A percentile compares a stretch with the other conserved stretches of the same genome.
These are phyloP conservation scores for Engystomops pustulosus DNA, from an alignment of 2,113 vertebrate species.

Conservation along the genomic window DNA sequence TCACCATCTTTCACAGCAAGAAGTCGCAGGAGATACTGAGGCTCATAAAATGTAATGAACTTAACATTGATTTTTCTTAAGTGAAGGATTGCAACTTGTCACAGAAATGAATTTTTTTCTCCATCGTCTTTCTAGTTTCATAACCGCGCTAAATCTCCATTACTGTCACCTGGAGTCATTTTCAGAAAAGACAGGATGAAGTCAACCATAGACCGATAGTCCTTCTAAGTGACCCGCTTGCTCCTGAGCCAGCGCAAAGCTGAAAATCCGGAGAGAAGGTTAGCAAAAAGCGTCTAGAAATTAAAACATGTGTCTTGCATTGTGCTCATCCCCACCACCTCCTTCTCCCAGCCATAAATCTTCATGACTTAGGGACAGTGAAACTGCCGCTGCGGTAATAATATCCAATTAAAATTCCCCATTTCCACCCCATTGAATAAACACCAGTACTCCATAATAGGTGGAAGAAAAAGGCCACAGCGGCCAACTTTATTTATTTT, in stretches of 20 bases:
- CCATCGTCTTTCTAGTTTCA: slow-evolving; percentile 60
- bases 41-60: slow-evolving; percentile 64
- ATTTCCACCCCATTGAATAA: no score
- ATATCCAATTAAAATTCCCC: no score
- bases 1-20: slow-evolving; percentile 55
- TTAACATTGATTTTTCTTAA: slow-evolving; percentile 57
- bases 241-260: slow-evolving; percentile 47
- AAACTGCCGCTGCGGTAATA: no score
- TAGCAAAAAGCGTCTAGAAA: slow-evolving; percentile 17
- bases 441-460: no score
- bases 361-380: no score
- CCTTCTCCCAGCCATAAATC: background rate
- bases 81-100: slow-evolving; percentile 58
- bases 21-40: slow-evolving; percentile 54
- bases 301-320: slow-evolving; percentile 46
- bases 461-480: no score
- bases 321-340: slow-evolving; percentile 14
- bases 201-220: slow-evolving; percentile 35
- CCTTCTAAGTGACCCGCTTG: slow-evolving; percentile 59
- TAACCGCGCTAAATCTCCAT: slow-evolving; percentile 57
- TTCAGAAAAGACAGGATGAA: slow-evolving; percentile 61
- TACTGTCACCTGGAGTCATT: slow-evolving; percentile 58
- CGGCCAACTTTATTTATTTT: no score
- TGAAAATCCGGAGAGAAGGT: slow-evolving; percentile 7
- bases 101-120: slow-evolving; percentile 51